phyloP scores from a whole-genome alignment of 2,113 vertebrate species.

The Carassius gibelio region DNA sequence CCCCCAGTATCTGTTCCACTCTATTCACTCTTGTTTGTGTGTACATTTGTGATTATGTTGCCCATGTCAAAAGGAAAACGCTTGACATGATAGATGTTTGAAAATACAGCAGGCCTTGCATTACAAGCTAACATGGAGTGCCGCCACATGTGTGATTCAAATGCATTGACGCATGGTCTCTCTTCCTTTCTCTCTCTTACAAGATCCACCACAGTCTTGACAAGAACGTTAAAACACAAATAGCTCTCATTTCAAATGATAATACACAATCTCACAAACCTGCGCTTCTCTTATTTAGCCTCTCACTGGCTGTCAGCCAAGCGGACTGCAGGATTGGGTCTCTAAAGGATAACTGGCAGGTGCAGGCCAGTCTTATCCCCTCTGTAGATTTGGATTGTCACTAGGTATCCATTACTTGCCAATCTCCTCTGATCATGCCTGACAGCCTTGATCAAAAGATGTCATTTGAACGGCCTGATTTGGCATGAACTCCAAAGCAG shows the following conservation, averaged over 20 bases:
- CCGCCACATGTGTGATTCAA: constrained; percentile 38
- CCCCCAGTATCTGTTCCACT: constrained; percentile 56
- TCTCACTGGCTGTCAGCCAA: constrained; percentile 85
- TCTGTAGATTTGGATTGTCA: constrained; percentile 99
- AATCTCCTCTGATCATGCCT: constrained; percentile 98
- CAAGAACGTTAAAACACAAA: constrained; percentile 98
- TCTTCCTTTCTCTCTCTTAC: constrained; percentile 33
- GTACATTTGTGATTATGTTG: constrained; percentile 39
- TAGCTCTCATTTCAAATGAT: constrained; percentile 99
- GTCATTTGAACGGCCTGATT: constrained; percentile 86
- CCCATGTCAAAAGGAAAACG: constrained; percentile 37
- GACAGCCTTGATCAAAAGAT: constrained; percentile 99
- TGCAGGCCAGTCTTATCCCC: constrained; percentile 96
- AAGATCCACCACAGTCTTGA: constrained; percentile 80
- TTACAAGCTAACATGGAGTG: constrained; percentile 10
- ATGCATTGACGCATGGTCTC: constrained; percentile 6
- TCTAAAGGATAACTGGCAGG: constrained; percentile 99
- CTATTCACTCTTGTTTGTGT: constrained; percentile 56
- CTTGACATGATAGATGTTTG: constrained; percentile 41
- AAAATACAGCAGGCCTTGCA: constrained; percentile 24
- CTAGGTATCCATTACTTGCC: constrained; percentile 99
- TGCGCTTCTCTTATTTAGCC: constrained; percentile 95
- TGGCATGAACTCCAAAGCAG: constrained; percentile 96
- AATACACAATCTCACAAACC: constrained; percentile 97
- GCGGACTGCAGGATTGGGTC: constrained; percentile 88